Conservation (phyloP, 2,888 invertebrate species). For the Sarcophaga variegata region DNA sequence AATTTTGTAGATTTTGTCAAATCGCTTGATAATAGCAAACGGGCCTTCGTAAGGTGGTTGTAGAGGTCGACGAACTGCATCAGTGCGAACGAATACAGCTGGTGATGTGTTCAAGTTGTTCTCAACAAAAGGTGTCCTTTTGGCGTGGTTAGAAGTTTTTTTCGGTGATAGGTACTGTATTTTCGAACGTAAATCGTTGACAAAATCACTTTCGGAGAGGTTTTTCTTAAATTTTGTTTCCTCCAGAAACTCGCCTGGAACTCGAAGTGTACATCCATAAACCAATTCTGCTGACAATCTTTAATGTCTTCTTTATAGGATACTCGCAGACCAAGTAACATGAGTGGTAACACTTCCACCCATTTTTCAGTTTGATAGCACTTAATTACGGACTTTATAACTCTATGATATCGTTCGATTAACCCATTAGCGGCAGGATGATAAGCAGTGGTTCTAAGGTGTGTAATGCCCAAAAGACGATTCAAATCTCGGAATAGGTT, state of each 20-base stretch:
- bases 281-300: constrained; percentile 21
- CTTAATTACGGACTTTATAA: constrained; percentile 49
- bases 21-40: constrained; percentile 44
- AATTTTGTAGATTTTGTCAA: constrained; percentile 46
- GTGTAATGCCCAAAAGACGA: constrained; percentile 41
- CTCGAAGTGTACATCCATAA: constrained; percentile 8
- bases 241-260: constrained; percentile 11
- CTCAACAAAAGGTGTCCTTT: constrained; percentile 40
- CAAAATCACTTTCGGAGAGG: constrained; percentile 11
- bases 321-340: constrained; percentile 56
- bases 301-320: constrained; percentile 38
- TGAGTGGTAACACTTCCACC: constrained; percentile 51
- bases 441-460: constrained; percentile 51
- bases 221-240: neutral
- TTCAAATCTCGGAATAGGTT: constrained; percentile 51
- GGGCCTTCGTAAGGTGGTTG: constrained; percentile 50
- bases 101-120: constrained; percentile 21
- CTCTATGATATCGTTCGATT: constrained; percentile 53
- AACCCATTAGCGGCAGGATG: constrained; percentile 46
- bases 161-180: constrained; percentile 4
- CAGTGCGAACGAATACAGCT: constrained; percentile 46
- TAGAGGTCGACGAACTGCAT: constrained; percentile 55
- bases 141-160: constrained; percentile 41
- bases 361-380: constrained; percentile 56
- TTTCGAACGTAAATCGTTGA: constrained; percentile 12